Percentiles rank a stretch among this genome's conserved stretches.
Evolutionary conservation across 2,797 vertebrate genomes (phyloP).

Genomic region (Antrozous pallidus): DNA sequence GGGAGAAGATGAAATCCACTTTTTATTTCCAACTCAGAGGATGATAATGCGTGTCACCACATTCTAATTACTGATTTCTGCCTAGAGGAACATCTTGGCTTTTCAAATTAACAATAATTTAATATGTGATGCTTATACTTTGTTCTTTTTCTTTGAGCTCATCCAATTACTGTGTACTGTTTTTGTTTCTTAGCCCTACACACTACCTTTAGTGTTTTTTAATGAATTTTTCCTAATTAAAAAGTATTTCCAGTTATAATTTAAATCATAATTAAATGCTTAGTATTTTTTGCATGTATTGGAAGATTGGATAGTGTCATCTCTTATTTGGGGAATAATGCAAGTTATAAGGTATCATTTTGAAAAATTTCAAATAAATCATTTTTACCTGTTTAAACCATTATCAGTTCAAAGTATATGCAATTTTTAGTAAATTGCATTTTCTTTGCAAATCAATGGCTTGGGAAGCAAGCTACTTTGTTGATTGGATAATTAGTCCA

Average conservation of each 20-base stretch:
- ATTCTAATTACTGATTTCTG: conserved; percentile 75
- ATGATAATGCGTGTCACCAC: conserved; percentile 65
- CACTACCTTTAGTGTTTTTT: conserved; percentile 51
- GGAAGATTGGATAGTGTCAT: conserved; percentile 65
- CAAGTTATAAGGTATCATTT: conserved; percentile 52
- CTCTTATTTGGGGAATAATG: conserved; percentile 65
- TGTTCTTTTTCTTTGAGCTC: conserved; percentile 65
- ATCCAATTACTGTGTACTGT: conserved; percentile 62
- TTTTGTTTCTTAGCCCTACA: conserved; percentile 58
- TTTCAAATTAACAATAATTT: conserved; percentile 77
- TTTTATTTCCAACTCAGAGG: conserved; percentile 62
- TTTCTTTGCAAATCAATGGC: conserved; percentile 23
- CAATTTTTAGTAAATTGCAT: conserved; percentile 23
- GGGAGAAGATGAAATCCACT: conserved; percentile 32
- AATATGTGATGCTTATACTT: conserved; percentile 70
- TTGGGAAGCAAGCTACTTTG: neutral
- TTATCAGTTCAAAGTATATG: neutral
- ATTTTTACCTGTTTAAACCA: conserved; percentile 45
- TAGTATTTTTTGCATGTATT: conserved; percentile 63
- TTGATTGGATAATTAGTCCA: conserved; percentile 4
- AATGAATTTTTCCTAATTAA: conserved; percentile 68
- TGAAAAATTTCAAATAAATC: conserved; percentile 20
- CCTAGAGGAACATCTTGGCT: conserved; percentile 72
- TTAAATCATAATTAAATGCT: conserved; percentile 75
- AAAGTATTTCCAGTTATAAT: conserved; percentile 62